phyloP scores from a whole-genome alignment of 2,888 invertebrate species.

The Adelphocoris suturalis region DNA sequence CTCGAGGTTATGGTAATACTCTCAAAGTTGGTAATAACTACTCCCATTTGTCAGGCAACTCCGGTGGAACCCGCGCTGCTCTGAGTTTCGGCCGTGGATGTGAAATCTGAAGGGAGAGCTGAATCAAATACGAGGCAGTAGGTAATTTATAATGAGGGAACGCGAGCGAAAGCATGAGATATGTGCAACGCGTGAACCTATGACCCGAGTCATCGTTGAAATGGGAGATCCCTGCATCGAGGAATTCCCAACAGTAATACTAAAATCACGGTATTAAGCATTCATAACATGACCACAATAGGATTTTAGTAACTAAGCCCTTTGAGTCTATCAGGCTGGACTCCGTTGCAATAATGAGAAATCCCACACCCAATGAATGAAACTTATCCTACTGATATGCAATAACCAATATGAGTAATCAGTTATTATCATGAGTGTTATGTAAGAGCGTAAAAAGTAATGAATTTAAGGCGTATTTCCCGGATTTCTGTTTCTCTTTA shows the following conservation, averaged over 20 bases:
- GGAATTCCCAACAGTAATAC: neutral
- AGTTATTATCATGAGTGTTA: no score
- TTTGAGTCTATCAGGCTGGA: neutral
- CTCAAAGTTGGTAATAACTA: conserved; percentile 34
- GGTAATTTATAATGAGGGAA: conserved; percentile 28
- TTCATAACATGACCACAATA: neutral
- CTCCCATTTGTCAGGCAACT: conserved; percentile 52
- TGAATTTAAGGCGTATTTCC: no score
- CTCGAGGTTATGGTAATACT: conserved; percentile 40
- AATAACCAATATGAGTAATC: no score
- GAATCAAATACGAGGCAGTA: neutral
- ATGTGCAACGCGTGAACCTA: conserved; percentile 19
- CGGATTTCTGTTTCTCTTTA: no score
- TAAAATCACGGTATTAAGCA: neutral
- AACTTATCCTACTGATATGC: no score
- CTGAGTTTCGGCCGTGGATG: neutral
- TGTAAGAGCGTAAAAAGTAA: no score
- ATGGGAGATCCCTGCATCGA: neutral
- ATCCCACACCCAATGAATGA: no score
- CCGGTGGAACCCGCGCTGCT: neutral
- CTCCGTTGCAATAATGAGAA: neutral
- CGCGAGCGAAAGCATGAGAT: conserved; percentile 10
- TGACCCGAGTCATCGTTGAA: conserved; percentile 20
- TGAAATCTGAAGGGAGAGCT: neutral
- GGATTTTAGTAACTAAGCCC: conserved; percentile 6